phyloP scores from a whole-genome alignment of 1,140 invertebrate genomes.

The Drosophila nikananu region DNA sequence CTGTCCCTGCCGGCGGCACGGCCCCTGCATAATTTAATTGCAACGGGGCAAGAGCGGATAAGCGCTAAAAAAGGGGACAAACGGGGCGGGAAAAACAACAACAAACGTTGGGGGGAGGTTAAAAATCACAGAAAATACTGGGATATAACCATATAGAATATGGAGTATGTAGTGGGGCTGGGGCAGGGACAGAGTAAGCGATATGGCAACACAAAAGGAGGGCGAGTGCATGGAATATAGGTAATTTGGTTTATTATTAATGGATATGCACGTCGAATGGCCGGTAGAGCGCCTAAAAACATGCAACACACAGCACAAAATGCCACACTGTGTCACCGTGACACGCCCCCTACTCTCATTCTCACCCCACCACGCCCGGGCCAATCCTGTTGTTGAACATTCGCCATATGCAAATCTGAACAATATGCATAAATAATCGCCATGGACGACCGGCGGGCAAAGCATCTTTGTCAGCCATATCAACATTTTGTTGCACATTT shows the following conservation, averaged over 20 bases:
- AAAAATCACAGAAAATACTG: slow-evolving; percentile 53
- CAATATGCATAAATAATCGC: slow-evolving; percentile 63
- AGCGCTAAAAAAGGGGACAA: slow-evolving; percentile 30
- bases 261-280: slow-evolving; percentile 45
- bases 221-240: slow-evolving; percentile 10
- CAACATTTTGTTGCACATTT: slow-evolving; percentile 52
- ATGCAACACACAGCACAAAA: slow-evolving; percentile 53
- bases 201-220: slow-evolving; percentile 33
- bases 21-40: slow-evolving; percentile 60
- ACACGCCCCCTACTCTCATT: not conserved
- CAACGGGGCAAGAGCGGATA: slow-evolving; percentile 55
- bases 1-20: slow-evolving; percentile 6
- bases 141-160: not conserved
- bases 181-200: slow-evolving; percentile 21
- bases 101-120: not conserved
- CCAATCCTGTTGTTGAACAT: slow-evolving; percentile 35
- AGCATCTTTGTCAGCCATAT: slow-evolving; percentile 49
- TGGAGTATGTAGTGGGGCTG: not conserved
- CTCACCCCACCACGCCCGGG: not conserved
- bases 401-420: slow-evolving; percentile 57
- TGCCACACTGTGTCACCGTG: slow-evolving; percentile 47
- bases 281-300: slow-evolving; percentile 42
- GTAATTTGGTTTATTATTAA: slow-evolving; percentile 59
- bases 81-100: slow-evolving; percentile 2
- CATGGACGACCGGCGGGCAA: slow-evolving; percentile 27